Evolutionary conservation across 2,113 vertebrate genomes (phyloP).

Genomic region (Tragulus kanchil): DNA sequence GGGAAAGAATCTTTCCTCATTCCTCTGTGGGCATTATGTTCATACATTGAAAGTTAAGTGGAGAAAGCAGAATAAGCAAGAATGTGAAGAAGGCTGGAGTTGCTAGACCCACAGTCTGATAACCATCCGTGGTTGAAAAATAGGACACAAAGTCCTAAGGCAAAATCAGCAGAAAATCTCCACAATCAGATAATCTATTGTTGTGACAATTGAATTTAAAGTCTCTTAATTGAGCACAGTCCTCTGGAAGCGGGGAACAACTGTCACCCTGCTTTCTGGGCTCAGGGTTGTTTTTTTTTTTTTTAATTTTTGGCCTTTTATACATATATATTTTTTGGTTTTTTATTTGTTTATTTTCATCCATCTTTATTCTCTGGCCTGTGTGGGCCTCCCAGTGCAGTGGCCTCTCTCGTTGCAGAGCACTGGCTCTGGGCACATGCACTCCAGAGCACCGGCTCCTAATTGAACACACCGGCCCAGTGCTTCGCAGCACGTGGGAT

Average conservation of each 20-base stretch:
- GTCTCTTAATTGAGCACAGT: conserved; percentile 57
- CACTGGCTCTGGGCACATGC: too few species aligned
- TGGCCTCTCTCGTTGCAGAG: too few species aligned
- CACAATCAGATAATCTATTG: conserved; percentile 64
- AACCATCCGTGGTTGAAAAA: conserved; percentile 23
- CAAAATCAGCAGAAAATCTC: conserved; percentile 62
- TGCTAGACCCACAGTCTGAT: neutral
- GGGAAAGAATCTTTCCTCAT: neutral
- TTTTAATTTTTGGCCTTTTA: too few species aligned
- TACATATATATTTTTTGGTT: too few species aligned
- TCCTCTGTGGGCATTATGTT: neutral
- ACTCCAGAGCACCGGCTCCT: too few species aligned
- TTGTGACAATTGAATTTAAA: conserved; percentile 74
- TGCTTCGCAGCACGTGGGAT: too few species aligned
- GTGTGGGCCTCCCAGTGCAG: too few species aligned
- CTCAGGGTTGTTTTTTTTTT: neutral
- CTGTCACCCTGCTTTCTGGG: conserved; percentile 46
- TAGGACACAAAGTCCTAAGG: conserved; percentile 20
- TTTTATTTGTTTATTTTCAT: too few species aligned
- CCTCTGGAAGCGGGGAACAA: conserved; percentile 52
- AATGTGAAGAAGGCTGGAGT: neutral
- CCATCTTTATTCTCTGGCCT: too few species aligned
- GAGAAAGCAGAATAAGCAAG: neutral
- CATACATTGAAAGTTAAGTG: neutral
- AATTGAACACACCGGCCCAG: too few species aligned